Base-by-base conservation (phyloP, 2,888 invertebrate species). In the Campoplex nolae region DNA sequence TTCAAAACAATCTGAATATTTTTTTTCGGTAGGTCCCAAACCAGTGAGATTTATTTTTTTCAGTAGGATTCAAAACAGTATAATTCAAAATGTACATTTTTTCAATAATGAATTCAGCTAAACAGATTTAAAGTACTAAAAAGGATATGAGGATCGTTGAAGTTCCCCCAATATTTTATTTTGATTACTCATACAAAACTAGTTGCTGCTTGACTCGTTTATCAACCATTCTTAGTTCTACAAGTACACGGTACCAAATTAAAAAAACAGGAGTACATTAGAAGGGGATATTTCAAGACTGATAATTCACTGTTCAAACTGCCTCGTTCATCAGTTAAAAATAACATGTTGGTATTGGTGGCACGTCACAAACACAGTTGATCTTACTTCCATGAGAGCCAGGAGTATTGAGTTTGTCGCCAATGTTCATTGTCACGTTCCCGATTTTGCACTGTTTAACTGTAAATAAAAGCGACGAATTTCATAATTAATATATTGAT, bases 321-420 rank as follows among this genome's bases (percentile, higher is more conserved):
- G 1, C 6, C 18, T 7, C 18, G 18, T n/a, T 18, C 9, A 42
- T 42, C 7, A 7, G 42, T 42, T 42, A 1, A 1, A 3, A 3
- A 7, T 18, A 18, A 70, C 90, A 90, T 13, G 89, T 90, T 3
- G 85, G 88, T 0, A 78, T 28, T 16, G 91, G 91, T 48, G 90
- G 90, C 8, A 90, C 90, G 62, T 91, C 90, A 83, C 91, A 90
- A 2, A 85, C 65, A 56, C 91, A 90, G 77, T 79, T 86, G 0
- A 89, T 35, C 45, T 88, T 87, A 6, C 65, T 71, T 3, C 8
- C 8, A 7, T 85, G 86, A 62, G 6, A 45, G 11, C 23, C 3
- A 65, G 84, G 4, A 23, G 76, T 48, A 32, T 82, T 89, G 48
- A 91, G 75, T 32, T 89, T 78, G 32, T 90, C 90, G 11, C 89